phyloP scores from a whole-genome alignment of 2,113 vertebrate genomes.

The Neolamprologus variostigma region DNA sequence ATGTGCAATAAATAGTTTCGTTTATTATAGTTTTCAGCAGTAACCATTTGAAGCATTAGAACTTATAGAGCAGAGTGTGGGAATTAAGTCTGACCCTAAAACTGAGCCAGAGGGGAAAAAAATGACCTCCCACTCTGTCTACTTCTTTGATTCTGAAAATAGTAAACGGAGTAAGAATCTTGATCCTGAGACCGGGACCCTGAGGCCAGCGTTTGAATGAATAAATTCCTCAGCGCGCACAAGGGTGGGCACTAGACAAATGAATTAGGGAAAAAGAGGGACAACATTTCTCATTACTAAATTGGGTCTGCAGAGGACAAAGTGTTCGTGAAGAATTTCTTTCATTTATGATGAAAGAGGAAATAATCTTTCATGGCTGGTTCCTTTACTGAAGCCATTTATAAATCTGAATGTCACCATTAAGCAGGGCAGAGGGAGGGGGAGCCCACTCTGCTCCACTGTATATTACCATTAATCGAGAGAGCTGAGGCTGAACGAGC shows the following conservation, averaged over 20 bases:
- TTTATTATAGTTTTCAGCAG: constrained; percentile 32
- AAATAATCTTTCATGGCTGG: constrained; percentile 67
- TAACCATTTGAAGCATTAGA: neutral
- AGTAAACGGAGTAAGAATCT: constrained; percentile 54
- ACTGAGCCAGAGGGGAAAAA: constrained; percentile 46
- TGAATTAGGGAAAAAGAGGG: constrained; percentile 31
- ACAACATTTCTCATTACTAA: constrained; percentile 75
- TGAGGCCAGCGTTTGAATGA: constrained; percentile 67
- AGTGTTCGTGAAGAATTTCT: constrained; percentile 64
- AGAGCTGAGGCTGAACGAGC: constrained; percentile 38
- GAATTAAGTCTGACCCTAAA: constrained; percentile 63
- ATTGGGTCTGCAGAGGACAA: constrained; percentile 72
- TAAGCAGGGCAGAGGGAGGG: constrained; percentile 44
- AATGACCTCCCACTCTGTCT: constrained; percentile 28
- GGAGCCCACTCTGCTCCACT: constrained; percentile 13
- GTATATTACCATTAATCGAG: constrained; percentile 52
- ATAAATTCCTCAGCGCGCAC: constrained; percentile 57
- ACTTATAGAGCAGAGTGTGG: constrained; percentile 59
- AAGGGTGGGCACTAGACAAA: constrained; percentile 54
- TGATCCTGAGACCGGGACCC: constrained; percentile 43
- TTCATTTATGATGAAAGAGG: constrained; percentile 64
- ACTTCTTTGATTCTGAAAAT: constrained; percentile 70
- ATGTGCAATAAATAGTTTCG: constrained; percentile 10
- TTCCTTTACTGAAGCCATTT: constrained; percentile 65
- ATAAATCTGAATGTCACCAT: constrained; percentile 63